Evolutionary conservation across 2,797 vertebrate genomes (phyloP).

Genomic region (Chelonia mydas): DNA sequence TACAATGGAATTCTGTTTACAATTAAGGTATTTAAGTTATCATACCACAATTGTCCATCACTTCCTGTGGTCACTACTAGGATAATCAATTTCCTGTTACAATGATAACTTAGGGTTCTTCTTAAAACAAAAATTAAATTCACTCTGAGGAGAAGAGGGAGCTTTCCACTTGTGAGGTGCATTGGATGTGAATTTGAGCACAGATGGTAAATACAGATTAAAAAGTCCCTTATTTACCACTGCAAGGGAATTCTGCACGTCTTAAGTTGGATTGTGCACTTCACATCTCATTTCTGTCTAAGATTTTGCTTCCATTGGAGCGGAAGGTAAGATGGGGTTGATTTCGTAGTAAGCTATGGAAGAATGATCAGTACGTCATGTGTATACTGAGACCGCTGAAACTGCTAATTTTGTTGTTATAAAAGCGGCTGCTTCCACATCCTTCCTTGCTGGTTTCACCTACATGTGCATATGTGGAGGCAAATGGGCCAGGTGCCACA

Average conservation of each 20-base stretch:
- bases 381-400: background rate
- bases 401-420: background rate
- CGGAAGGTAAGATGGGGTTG: background rate
- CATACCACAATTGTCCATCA: background rate
- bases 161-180: background rate
- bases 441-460: background rate
- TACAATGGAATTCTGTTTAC: conserved; percentile 63
- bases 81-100: background rate
- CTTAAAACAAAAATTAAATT: background rate
- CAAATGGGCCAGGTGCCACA: background rate
- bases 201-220: fast-evolving
- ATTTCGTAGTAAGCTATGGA: background rate
- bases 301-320: background rate
- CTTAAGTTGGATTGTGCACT: background rate
- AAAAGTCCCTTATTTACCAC: background rate
- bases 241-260: background rate
- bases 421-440: background rate
- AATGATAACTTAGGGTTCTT: background rate
- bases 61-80: conserved; percentile 22
- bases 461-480: fast-evolving
- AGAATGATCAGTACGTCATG: background rate
- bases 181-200: background rate
- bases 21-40: conserved; percentile 23
- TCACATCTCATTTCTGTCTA: background rate
- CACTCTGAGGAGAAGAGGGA: background rate